Evolutionary conservation across 1,140 invertebrate species (phyloP), one percentile per base, ranked within the genome.

Genomic region (Drosophila mayri): DNA sequence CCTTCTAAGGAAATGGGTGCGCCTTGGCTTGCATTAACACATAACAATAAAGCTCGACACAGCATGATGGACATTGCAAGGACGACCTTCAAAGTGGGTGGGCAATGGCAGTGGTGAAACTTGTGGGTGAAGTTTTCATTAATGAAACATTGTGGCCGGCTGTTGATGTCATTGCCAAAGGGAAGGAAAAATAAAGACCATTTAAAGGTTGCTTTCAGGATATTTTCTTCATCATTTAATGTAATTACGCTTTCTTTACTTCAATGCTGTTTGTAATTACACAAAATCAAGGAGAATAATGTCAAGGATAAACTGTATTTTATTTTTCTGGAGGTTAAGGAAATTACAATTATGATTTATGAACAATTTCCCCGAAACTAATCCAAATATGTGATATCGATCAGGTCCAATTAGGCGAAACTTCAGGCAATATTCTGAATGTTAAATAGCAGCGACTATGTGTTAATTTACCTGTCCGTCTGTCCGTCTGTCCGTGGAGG

Each of bases 61-160:
- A 72, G 67, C 54, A 47, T 73, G 67, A 73, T 58, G 44, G 52
- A 73, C 70, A 72, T 16, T 60, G 67, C 70, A 73, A 73, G 70
- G 70, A 72, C 70, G 70, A 73, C 70, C 70, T 73, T 72, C 68
- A 59, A 35, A 28, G 59, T 52, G 50, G 35, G 38, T 64, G 50
- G 37, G 16, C 30, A 22, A 37, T 35, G 37, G 35, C 20, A 37
- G 37, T 64, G 43, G 71, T 58, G 44, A 28, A 38, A 61, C 12
- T 44, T 20, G 60, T 40, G 40, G 50, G 20, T 32, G 40, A 59
- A 41, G 35, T 72, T 72, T 71, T 40, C 50, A 58, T 58, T 71
- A 71, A 59, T 40, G 66, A 25, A 71, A 76, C 52, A 44, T 58
- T 43, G 62, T 49, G 37, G 41, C 25, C 20, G 4, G n/a, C 37